Evolutionary conservation across 2,888 invertebrate genomes (phyloP).

Genomic region (Prosopocoilus inquinatus): DNA sequence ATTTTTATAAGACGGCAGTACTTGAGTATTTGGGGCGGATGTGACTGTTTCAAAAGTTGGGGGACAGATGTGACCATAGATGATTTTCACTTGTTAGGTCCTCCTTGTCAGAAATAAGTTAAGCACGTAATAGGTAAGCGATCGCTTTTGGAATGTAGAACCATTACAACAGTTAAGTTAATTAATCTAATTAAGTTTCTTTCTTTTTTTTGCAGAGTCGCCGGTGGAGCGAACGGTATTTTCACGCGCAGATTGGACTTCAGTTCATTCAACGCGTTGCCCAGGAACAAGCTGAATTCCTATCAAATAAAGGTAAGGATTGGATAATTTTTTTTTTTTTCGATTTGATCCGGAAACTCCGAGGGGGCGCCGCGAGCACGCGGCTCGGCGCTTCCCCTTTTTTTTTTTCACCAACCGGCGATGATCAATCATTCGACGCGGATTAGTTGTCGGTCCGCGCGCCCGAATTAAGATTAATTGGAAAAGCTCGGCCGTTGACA

Average conservation of each 20-base stretch:
- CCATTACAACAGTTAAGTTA: too few relatives aligned
- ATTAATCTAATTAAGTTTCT: constrained; percentile 2
- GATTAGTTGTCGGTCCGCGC: constrained; percentile 10
- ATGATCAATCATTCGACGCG: constrained; percentile 12
- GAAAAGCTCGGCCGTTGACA: background rate
- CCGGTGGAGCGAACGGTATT: constrained; percentile 87
- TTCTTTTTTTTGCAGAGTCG: constrained; percentile 64
- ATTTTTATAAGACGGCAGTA: too few relatives aligned
- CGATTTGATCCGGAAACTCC: background rate
- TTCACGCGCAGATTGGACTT: constrained; percentile 92
- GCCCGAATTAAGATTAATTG: constrained; percentile 14
- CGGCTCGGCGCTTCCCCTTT: background rate
- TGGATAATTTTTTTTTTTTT: constrained; percentile 5
- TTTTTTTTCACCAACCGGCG: background rate
- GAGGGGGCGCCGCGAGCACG: background rate
- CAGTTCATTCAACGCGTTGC: constrained; percentile 91
- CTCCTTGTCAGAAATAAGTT: too few relatives aligned
- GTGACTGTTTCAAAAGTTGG: too few relatives aligned
- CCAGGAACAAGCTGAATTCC: constrained; percentile 94
- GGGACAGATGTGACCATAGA: too few relatives aligned
- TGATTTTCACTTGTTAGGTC: too few relatives aligned
- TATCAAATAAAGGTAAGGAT: constrained; percentile 95
- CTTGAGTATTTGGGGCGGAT: too few relatives aligned
- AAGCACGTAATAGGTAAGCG: too few relatives aligned
- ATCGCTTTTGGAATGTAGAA: too few relatives aligned